Evolutionary conservation across 2,888 invertebrate species (phyloP).

Genomic region (Drosophila fulvimacula): DNA sequence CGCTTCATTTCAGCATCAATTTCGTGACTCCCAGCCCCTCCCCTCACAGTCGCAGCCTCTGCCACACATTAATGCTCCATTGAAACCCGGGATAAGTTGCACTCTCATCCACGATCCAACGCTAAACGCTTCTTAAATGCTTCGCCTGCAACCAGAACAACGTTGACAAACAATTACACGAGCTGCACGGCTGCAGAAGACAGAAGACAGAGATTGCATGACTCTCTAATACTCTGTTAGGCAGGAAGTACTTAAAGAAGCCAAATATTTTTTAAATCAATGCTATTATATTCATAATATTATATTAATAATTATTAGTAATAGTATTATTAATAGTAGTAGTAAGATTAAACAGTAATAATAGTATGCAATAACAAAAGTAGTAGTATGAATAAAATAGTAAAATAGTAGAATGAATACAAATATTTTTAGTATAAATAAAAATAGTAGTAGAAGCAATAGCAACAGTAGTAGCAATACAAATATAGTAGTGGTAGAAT

Average conservation of each 20-base stretch:
- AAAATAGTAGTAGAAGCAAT: background rate
- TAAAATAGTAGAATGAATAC: background rate
- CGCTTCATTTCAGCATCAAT: slow-evolving; percentile 71
- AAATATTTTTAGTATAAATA: background rate
- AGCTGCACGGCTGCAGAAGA: background rate
- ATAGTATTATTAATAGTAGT: background rate
- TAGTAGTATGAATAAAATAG: background rate
- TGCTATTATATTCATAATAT: too few relatives aligned
- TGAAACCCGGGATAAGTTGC: slow-evolving; percentile 53
- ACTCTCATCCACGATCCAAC: slow-evolving; percentile 46
- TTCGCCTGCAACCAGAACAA: slow-evolving; percentile 15
- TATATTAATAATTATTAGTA: background rate
- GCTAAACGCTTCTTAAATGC: slow-evolving; percentile 51
- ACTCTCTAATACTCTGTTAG: background rate
- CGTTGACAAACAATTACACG: slow-evolving; percentile 9
- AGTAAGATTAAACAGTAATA: background rate
- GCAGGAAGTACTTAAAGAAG: background rate
- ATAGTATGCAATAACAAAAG: background rate
- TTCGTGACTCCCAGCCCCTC: background rate
- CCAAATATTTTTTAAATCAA: background rate
- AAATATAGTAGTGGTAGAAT: background rate
- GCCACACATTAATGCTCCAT: slow-evolving; percentile 48
- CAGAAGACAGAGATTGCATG: background rate
- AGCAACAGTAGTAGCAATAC: background rate
- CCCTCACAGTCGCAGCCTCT: background rate